A percentile compares a stretch with the other conserved stretches of the same genome.
Conservation (phyloP, 2,888 invertebrate genomes). For the Plutella xylostella region DNA sequence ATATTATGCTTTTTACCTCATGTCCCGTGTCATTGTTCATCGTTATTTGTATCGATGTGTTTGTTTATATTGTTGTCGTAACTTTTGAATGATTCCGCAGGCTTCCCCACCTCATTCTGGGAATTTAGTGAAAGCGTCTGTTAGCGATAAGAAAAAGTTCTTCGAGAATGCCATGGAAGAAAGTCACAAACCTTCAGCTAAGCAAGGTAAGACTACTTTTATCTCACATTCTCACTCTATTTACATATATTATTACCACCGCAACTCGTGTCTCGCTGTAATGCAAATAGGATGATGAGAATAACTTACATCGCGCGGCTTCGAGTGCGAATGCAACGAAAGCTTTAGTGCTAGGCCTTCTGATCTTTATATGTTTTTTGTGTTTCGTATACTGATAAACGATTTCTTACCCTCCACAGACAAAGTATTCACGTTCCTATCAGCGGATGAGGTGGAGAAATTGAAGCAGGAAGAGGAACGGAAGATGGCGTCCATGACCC, state of each 20-base stretch:
- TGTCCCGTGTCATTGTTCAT: conserved; percentile 3
- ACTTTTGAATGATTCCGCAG: conserved; percentile 25
- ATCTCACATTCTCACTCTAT: too few relatives aligned
- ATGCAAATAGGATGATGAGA: too few relatives aligned
- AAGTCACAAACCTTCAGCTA: conserved; percentile 85
- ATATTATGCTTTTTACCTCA: conserved; percentile 5
- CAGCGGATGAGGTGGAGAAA: conserved; percentile 93
- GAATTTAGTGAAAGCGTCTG: conserved; percentile 84
- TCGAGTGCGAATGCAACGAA: too few relatives aligned
- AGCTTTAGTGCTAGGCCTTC: too few relatives aligned
- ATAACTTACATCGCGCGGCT: too few relatives aligned
- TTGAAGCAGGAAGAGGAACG: conserved; percentile 93
- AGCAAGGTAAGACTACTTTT: conserved; percentile 85
- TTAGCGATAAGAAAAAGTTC: conserved; percentile 94
- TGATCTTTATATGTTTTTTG: too few relatives aligned
- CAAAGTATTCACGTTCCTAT: conserved; percentile 93
- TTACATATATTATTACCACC: too few relatives aligned
- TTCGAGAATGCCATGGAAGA: conserved; percentile 97
- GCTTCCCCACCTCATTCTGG: conserved; percentile 78
- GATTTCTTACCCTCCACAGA: conserved; percentile 73
- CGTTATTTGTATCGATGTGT: background rate
- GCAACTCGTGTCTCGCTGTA: too few relatives aligned
- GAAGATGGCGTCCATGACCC: conserved; percentile 83
- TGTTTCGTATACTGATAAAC: too few relatives aligned
- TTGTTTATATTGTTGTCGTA: background rate